Percentiles rank a stretch among this genome's conserved stretches.
Conservation (phyloP, 2,888 invertebrate genomes). For the Drosophila eohydei region DNA sequence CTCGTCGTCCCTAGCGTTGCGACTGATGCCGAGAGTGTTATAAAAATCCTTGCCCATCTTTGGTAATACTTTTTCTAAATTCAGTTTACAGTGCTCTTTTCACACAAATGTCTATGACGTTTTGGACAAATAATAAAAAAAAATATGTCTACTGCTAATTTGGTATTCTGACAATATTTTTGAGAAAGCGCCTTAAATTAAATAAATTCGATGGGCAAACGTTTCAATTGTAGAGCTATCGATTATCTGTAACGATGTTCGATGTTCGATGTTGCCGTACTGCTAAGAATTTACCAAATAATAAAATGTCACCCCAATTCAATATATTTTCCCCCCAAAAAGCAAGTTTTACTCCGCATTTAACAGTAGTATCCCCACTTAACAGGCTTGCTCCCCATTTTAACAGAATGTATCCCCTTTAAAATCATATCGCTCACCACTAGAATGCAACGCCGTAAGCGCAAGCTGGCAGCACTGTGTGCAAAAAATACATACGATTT, state of each 20-base stretch:
- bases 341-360: conserved; percentile 16
- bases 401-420: conserved; percentile 23
- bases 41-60: conserved; percentile 99
- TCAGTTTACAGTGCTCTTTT: conserved; percentile 2
- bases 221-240: background rate
- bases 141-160: background rate
- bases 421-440: conserved; percentile 44
- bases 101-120: conserved; percentile 6
- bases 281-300: background rate
- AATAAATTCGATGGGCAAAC: conserved; percentile 1
- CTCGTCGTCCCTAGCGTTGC: conserved; percentile 96
- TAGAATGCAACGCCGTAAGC: conserved; percentile 64
- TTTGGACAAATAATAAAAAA: background rate
- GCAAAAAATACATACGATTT: conserved; percentile 78
- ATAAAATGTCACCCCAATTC: background rate
- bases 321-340: background rate
- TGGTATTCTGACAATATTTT: background rate
- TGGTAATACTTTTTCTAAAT: background rate
- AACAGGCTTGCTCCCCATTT: conserved; percentile 23
- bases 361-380: conserved; percentile 17
- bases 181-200: background rate
- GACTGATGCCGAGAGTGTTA: conserved; percentile 93
- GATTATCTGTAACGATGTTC: background rate
- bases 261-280: background rate
- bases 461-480: conserved; percentile 75